A percentile compares a stretch with the other conserved stretches of the same genome.
These are phyloP conservation scores for Alsophila aescularia DNA, from an alignment of 2,888 invertebrate species.

Conservation along the genomic window DNA sequence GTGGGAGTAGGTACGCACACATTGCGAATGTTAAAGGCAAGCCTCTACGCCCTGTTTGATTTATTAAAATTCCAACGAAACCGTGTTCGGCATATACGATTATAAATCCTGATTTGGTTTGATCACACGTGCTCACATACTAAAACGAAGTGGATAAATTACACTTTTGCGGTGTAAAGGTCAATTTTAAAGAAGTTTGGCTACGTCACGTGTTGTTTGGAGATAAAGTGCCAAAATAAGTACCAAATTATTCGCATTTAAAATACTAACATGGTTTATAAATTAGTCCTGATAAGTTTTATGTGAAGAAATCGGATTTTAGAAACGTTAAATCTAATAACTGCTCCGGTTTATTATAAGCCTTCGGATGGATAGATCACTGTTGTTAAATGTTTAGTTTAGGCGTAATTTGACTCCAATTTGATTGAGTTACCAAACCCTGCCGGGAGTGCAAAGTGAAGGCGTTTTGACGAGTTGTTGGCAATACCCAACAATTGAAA, in stretches of 20 bases:
- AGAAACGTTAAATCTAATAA: constrained; percentile 16
- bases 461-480: no score
- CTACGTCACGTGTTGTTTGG: constrained; percentile 5
- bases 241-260: constrained; percentile 21
- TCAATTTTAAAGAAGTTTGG: constrained; percentile 29
- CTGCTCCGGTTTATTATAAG: no score
- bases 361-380: no score
- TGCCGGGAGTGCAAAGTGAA: no score
- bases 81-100: constrained; percentile 35
- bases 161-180: constrained; percentile 30
- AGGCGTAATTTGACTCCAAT: no score
- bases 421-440: no score
- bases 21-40: constrained; percentile 24
- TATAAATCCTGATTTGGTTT: constrained; percentile 27
- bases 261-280: constrained; percentile 17
- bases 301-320: constrained; percentile 1
- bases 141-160: constrained; percentile 36
- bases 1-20: constrained; percentile 13
- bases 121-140: constrained; percentile 24
- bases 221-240: no score
- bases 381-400: no score
- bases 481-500: no score
- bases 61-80: constrained; percentile 35
- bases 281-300: constrained; percentile 10
- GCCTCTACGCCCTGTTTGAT: constrained; percentile 23